phyloP scores from a whole-genome alignment of 2,888 invertebrate genomes.

The Cantharis flavilabris region DNA sequence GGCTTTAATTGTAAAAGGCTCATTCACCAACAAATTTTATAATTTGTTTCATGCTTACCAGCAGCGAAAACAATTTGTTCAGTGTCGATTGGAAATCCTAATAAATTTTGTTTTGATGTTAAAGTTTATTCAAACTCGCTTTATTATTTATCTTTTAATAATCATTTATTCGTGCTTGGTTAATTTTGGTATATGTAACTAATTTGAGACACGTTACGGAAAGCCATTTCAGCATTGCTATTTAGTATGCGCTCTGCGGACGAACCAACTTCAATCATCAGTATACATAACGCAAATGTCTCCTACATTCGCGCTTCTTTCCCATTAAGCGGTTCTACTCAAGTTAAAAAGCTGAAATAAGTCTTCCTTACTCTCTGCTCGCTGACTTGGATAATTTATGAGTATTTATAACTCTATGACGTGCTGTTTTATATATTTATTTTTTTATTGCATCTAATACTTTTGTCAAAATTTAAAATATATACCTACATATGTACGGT shows the following conservation, averaged over 20 bases:
- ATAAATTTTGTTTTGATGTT: neutral
- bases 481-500: neutral
- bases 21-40: neutral
- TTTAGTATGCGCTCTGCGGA: conserved; percentile 45
- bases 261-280: conserved; percentile 47
- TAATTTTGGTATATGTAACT: conserved; percentile 23
- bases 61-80: neutral
- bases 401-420: conserved; percentile 45
- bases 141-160: neutral
- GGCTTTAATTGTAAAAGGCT: neutral
- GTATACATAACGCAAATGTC: conserved; percentile 51
- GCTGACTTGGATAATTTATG: conserved; percentile 49
- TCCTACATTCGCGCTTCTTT: conserved; percentile 50
- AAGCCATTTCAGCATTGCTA: conserved; percentile 36
- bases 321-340: conserved; percentile 45
- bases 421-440: conserved; percentile 22
- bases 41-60: neutral
- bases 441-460: neutral
- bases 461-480: neutral
- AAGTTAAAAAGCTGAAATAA: conserved; percentile 50
- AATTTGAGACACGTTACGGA: conserved; percentile 38
- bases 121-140: neutral
- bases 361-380: conserved; percentile 46
- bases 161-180: neutral
- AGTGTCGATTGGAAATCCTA: neutral